Evolutionary conservation across 2,113 vertebrate genomes (phyloP).

Genomic region (Vanacampus margaritifer): DNA sequence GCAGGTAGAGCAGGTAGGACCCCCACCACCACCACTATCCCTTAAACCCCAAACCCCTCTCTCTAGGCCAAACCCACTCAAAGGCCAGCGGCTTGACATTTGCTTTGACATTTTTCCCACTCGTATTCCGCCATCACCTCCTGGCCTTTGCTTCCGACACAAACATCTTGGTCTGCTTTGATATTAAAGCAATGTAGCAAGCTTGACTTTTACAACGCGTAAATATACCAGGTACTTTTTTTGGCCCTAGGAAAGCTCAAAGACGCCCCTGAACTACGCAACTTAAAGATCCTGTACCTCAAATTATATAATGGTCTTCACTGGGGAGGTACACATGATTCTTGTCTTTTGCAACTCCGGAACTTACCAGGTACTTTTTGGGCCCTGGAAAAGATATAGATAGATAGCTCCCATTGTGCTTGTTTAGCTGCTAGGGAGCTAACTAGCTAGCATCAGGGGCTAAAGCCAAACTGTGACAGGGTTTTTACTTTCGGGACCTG

Average conservation of each 20-base stretch:
- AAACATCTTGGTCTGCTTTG: slow-evolving; percentile 11
- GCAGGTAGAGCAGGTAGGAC: background rate
- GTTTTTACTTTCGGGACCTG: too few relatives aligned
- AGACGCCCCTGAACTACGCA: background rate
- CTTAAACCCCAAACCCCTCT: background rate
- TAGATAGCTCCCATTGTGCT: too few relatives aligned
- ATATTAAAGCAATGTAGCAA: slow-evolving; percentile 11
- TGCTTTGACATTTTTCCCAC: slow-evolving; percentile 54
- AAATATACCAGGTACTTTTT: background rate
- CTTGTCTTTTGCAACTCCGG: background rate
- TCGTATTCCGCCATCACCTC: slow-evolving; percentile 38
- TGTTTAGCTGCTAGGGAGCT: too few relatives aligned
- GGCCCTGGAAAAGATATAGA: too few relatives aligned
- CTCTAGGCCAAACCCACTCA: slow-evolving; percentile 5
- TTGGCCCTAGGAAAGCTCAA: background rate
- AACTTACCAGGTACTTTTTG: background rate
- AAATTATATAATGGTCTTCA: too few relatives aligned
- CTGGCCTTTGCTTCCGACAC: slow-evolving; percentile 41
- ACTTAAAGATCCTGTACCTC: too few relatives aligned
- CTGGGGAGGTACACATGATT: background rate
- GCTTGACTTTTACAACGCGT: background rate
- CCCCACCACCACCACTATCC: background rate
- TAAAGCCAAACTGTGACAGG: too few relatives aligned
- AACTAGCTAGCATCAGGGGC: too few relatives aligned
- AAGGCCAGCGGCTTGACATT: slow-evolving; percentile 55